A percentile compares a stretch with the other conserved stretches of the same genome.
phyloP scores from a whole-genome alignment of 92 coral and sea anemone genomes.

The Virgularia gustaviana region DNA sequence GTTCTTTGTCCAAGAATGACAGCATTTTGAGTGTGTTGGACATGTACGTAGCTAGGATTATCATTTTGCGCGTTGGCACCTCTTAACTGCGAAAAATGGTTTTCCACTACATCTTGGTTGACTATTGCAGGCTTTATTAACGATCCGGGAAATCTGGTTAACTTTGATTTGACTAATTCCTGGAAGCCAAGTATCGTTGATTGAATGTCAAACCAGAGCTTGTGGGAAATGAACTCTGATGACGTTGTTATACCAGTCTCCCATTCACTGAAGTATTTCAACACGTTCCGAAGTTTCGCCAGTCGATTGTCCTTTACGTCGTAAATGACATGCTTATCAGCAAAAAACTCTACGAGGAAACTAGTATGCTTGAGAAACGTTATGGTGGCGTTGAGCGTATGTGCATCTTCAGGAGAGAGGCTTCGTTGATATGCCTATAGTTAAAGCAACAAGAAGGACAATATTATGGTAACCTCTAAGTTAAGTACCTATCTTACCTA shows the following conservation, averaged over 20 bases:
- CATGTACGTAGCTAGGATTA: slow-evolving; percentile 46
- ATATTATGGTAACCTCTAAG: no score
- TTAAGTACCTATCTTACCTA: no score
- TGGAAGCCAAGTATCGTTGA: neutral
- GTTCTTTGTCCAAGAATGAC: slow-evolving; percentile 48
- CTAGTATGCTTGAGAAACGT: slow-evolving; percentile 17
- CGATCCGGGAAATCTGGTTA: neutral
- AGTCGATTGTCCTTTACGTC: slow-evolving; percentile 5
- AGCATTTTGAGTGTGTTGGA: slow-evolving; percentile 47
- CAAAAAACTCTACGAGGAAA: slow-evolving; percentile 14
- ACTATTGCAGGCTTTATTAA: slow-evolving; percentile 8
- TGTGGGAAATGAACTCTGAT: slow-evolving; percentile 38
- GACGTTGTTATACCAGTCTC: neutral
- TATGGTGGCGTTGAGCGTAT: slow-evolving; percentile 14
- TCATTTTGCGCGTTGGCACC: no score
- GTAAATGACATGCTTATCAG: slow-evolving; percentile 9
- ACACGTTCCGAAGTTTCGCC: neutral
- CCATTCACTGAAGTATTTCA: slow-evolving; percentile 8
- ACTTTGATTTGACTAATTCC: neutral
- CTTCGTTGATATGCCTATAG: slow-evolving; percentile 31
- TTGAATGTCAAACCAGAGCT: slow-evolving; percentile 45
- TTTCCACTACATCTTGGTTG: slow-evolving; percentile 1
- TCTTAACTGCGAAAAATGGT: no score
- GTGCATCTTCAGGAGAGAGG: neutral
- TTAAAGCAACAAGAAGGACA: neutral